Percentiles rank a stretch among this genome's conserved stretches.
Evolutionary conservation across 1,140 invertebrate genomes (phyloP).

Genomic region (Euwallacea similis): DNA sequence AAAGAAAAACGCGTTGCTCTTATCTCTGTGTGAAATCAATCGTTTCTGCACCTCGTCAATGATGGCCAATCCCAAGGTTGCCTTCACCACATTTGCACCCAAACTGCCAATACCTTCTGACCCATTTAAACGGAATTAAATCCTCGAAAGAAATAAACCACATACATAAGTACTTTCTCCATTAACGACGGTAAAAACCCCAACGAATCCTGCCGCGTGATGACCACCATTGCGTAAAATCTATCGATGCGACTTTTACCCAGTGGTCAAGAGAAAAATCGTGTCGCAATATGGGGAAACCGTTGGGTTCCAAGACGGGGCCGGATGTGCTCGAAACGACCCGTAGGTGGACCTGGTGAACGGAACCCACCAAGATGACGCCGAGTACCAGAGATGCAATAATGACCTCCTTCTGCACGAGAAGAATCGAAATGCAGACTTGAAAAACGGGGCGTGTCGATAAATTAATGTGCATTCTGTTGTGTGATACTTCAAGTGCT

Average conservation of each 20-base stretch:
- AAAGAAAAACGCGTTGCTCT: slow-evolving; percentile 32
- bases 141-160: too few species aligned
- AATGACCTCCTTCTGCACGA: slow-evolving; percentile 34
- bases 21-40: slow-evolving; percentile 36
- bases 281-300: slow-evolving; percentile 34
- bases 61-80: not conserved
- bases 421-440: slow-evolving; percentile 15
- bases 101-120: too few species aligned
- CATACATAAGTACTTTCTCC: too few species aligned
- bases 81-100: not conserved
- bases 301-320: slow-evolving; percentile 26
- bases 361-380: slow-evolving; percentile 35
- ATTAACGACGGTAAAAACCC: too few species aligned
- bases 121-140: not conserved
- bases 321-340: slow-evolving; percentile 31
- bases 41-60: not conserved
- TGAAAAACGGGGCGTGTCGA: slow-evolving; percentile 26
- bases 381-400: slow-evolving; percentile 25
- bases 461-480: slow-evolving; percentile 31
- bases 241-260: slow-evolving; percentile 20
- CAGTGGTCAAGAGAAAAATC: not conserved
- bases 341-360: slow-evolving; percentile 37
- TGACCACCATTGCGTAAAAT: slow-evolving; percentile 2
- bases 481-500: slow-evolving; percentile 20
- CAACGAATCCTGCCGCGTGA: too few species aligned